phyloP scores from a whole-genome alignment of 2,888 invertebrate species.

The Drymonia ruficornis region DNA sequence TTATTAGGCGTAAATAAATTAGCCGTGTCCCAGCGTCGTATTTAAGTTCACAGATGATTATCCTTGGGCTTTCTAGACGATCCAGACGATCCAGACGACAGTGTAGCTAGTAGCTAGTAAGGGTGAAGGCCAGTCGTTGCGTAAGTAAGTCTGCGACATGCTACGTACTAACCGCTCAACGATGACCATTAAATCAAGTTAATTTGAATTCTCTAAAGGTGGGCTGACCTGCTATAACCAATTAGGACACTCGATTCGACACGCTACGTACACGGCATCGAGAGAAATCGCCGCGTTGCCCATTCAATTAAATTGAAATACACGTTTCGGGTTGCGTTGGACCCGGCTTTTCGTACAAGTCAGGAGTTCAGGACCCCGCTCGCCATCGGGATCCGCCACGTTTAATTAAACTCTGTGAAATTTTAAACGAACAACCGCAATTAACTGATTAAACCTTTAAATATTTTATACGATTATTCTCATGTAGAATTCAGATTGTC shows the following conservation, averaged over 20 bases:
- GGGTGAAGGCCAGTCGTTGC: slow-evolving; percentile 56
- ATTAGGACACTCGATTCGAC: slow-evolving; percentile 35
- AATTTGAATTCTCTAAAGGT: slow-evolving; percentile 18
- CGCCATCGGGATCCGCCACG: slow-evolving; percentile 32
- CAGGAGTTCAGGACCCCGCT: slow-evolving; percentile 27
- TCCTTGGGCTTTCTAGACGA: slow-evolving; percentile 28
- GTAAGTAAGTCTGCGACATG: slow-evolving; percentile 47
- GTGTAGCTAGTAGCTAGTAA: slow-evolving; percentile 11
- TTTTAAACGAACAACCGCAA: slow-evolving; percentile 48
- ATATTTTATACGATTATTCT: slow-evolving; percentile 30
- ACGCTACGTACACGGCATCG: slow-evolving; percentile 30
- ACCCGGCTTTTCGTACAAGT: slow-evolving; percentile 45
- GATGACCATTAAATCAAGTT: slow-evolving; percentile 14
- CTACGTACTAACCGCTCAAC: slow-evolving; percentile 9
- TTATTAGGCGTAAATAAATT: not conserved
- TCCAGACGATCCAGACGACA: slow-evolving; percentile 24
- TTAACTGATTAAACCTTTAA: slow-evolving; percentile 49
- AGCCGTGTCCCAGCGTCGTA: not conserved
- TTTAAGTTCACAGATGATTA: slow-evolving; percentile 7
- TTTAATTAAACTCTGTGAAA: slow-evolving; percentile 54
- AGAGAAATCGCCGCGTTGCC: slow-evolving; percentile 44
- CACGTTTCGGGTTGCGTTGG: slow-evolving; percentile 47
- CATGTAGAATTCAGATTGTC: slow-evolving; percentile 12
- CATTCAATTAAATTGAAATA: slow-evolving; percentile 59
- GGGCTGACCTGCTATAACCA: slow-evolving; percentile 20